These are phyloP conservation scores for Amblyornis subalaris DNA, from an alignment of 2,113 vertebrate species.

Conservation along the genomic window DNA sequence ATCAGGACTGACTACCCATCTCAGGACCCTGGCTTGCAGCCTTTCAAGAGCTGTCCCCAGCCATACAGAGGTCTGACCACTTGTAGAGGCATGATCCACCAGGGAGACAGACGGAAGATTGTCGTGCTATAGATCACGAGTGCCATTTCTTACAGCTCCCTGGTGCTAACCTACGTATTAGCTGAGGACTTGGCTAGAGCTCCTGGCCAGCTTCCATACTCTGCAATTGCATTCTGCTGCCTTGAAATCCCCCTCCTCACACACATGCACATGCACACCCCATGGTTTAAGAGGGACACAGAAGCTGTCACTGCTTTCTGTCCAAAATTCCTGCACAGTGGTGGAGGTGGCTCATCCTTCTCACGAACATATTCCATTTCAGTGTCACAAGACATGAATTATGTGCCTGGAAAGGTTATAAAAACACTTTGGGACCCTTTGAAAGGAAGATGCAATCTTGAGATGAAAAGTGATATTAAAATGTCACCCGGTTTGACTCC, in stretches of 20 bases:
- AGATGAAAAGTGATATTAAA: constrained; percentile 38
- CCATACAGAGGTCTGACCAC: neutral
- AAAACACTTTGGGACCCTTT: constrained; percentile 14
- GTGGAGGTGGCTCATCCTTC: neutral
- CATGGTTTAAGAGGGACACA: neutral
- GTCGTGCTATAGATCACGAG: neutral
- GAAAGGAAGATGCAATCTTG: constrained; percentile 17
- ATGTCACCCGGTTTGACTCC: neutral
- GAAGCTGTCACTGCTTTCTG: neutral
- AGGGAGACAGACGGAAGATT: neutral
- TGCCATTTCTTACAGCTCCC: neutral
- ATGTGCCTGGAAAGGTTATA: neutral
- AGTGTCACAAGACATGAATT: neutral
- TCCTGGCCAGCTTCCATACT: neutral
- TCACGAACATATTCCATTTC: neutral
- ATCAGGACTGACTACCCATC: neutral
- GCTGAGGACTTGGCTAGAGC: neutral
- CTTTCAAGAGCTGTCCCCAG: neutral
- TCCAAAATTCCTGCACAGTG: neutral
- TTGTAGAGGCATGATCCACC: neutral
- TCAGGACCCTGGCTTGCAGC: neutral
- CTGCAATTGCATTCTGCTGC: neutral
- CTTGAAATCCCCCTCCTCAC: neutral
- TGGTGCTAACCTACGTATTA: neutral
- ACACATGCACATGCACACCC: neutral